These are phyloP conservation scores for Conomelus anceps DNA, from an alignment of 2,888 invertebrate genomes.

Conservation along the genomic window DNA sequence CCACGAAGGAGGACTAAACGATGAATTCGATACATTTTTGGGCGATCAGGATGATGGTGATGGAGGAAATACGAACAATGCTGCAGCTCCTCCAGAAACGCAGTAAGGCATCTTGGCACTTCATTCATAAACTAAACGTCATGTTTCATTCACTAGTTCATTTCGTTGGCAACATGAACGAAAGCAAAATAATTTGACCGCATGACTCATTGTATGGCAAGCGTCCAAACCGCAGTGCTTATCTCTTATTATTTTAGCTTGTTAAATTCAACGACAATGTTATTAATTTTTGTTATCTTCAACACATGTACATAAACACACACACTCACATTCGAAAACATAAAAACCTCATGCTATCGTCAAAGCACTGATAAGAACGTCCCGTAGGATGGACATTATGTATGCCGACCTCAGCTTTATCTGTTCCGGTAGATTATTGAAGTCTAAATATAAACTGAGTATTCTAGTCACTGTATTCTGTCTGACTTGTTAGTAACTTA, in stretches of 20 bases:
- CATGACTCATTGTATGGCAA: neutral
- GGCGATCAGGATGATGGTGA: slow-evolving; percentile 55
- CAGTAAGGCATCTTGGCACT: slow-evolving; percentile 41
- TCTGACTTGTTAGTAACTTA: neutral
- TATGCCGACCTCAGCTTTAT: neutral
- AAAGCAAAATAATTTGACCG: neutral
- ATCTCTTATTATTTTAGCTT: neutral
- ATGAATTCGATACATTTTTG: slow-evolving; percentile 54
- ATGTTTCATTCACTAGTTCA: neutral
- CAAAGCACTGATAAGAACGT: neutral
- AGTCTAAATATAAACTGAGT: neutral
- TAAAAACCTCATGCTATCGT: neutral
- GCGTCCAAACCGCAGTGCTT: neutral
- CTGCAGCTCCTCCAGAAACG: slow-evolving; percentile 47
- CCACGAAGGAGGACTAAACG: slow-evolving; percentile 45
- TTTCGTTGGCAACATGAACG: neutral
- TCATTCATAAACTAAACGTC: neutral
- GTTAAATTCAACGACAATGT: neutral
- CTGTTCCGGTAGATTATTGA: neutral
- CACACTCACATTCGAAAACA: neutral
- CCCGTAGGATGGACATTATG: too few relatives aligned
- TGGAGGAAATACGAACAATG: slow-evolving; percentile 46
- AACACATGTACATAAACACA: neutral
- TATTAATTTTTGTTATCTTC: neutral
- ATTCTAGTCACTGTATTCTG: neutral